Evolutionary conservation across 2,888 invertebrate species (phyloP).

Genomic region (Polydrusus pterygomalis): DNA sequence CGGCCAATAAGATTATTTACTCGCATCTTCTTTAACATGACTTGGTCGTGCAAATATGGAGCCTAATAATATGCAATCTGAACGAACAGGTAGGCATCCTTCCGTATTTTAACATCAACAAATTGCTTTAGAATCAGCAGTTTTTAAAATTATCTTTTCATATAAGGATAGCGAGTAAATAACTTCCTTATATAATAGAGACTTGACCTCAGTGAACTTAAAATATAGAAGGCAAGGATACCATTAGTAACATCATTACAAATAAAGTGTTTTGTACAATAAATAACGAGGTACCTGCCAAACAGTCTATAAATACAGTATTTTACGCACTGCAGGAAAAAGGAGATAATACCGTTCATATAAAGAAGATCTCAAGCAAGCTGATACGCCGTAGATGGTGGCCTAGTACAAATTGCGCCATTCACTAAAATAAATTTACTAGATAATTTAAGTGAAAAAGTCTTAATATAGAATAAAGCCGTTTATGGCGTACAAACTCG

Average conservation of each 20-base stretch:
- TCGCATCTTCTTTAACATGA: slow-evolving; percentile 15
- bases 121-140: slow-evolving; percentile 21
- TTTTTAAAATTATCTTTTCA: slow-evolving; percentile 31
- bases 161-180: slow-evolving; percentile 44
- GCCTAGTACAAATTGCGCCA: slow-evolving; percentile 39
- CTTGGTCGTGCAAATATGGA: slow-evolving; percentile 20
- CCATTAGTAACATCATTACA: slow-evolving; percentile 54
- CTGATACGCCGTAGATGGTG: slow-evolving; percentile 45
- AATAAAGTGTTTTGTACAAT: slow-evolving; percentile 54
- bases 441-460: slow-evolving; percentile 2
- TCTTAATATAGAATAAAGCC: background rate
- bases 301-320: slow-evolving; percentile 52
- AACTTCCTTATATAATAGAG: slow-evolving; percentile 47
- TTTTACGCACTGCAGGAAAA: slow-evolving; percentile 50
- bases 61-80: slow-evolving; percentile 20
- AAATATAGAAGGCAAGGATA: slow-evolving; percentile 40
- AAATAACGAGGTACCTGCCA: slow-evolving; percentile 49
- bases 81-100: slow-evolving; percentile 24
- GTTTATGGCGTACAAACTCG: background rate
- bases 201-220: slow-evolving; percentile 38
- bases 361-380: slow-evolving; percentile 48
- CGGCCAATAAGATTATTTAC: background rate
- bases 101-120: slow-evolving; percentile 21
- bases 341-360: slow-evolving; percentile 42
- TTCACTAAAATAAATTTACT: slow-evolving; percentile 29